Base-by-base conservation (phyloP, 2,113 vertebrate genomes). In the Chaetodon auriga region DNA sequence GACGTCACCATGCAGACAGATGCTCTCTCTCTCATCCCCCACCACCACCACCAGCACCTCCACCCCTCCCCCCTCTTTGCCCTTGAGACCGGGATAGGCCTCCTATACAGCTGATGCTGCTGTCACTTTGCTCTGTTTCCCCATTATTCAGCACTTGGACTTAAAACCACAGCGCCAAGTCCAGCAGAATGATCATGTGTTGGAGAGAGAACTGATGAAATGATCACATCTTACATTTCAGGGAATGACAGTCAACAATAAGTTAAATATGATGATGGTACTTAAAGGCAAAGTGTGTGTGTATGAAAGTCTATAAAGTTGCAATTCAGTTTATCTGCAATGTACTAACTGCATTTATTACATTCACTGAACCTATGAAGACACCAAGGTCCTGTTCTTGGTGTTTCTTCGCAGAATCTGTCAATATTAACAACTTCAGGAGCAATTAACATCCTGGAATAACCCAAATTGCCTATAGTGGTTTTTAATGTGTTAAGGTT, bases 1-100 rank as follows among this genome's bases (percentile, higher is more conserved):
- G 93, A 95, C 92, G 91, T 95, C 93, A 94, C 79, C 83, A 82
- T 90, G 91, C 80, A 90, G 92, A 81, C 83, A 88, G 92, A 88
- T 13, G 82, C 80, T 35, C 43, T 49, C 64, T 38, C 54, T 25
- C 76, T 14, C 30, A 15, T 14, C 16, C 41, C 1, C 23, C 1
- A 11, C 14, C 11, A 3, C 13, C 0, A 43, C 23, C 54, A 3
- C 10, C 0, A 15, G 5, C 35, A 0, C 0, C 9, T 6, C 45
- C 25, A 4, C 0, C 46, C 70, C 49, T 35, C 71, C 72, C 65
- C 81, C 46, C 64, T 18, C 53, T 69, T 68, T 82, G 86, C 90
- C 83, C 87, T 89, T 91, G 81, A 90, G 72, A 82, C 71, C 75
- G 49, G 72, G 63, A 30, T 55, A 71, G 65, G 53, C 74, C 78